Conservation (phyloP, 2,113 vertebrate species). For the Semnornis frantzii region DNA sequence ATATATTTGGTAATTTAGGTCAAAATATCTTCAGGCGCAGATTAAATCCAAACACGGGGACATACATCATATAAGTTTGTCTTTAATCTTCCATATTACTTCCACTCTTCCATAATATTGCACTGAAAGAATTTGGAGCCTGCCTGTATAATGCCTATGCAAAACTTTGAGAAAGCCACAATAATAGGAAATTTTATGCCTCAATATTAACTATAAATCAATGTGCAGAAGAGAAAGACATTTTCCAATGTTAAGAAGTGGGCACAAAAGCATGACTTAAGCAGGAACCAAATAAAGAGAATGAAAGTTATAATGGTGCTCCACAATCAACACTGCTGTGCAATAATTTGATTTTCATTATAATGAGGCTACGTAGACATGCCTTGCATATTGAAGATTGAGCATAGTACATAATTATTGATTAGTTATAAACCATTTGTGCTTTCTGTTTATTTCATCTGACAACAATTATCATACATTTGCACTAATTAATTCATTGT, state of each 20-base stretch:
- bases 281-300: constrained; percentile 49
- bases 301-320: constrained; percentile 60
- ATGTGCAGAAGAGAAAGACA: neutral
- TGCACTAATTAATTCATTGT: constrained; percentile 56
- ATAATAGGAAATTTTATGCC: constrained; percentile 23
- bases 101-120: constrained; percentile 10
- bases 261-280: constrained; percentile 47
- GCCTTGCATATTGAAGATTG: constrained; percentile 49
- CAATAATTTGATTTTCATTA: constrained; percentile 73
- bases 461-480: constrained; percentile 58
- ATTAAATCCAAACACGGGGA: constrained; percentile 66
- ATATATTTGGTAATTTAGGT: constrained; percentile 69
- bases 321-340: constrained; percentile 74
- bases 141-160: constrained; percentile 9
- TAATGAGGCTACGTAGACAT: constrained; percentile 59
- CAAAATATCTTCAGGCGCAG: constrained; percentile 70
- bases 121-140: constrained; percentile 44
- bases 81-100: constrained; percentile 66
- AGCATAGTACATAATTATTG: constrained; percentile 66
- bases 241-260: constrained; percentile 31
- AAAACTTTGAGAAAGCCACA: constrained; percentile 68
- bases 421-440: constrained; percentile 72
- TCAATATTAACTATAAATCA: constrained; percentile 43
- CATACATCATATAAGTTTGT: constrained; percentile 67
- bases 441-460: constrained; percentile 57